Evolutionary conservation across 2,113 vertebrate genomes (phyloP).

Genomic region (Patagioenas fasciata): DNA sequence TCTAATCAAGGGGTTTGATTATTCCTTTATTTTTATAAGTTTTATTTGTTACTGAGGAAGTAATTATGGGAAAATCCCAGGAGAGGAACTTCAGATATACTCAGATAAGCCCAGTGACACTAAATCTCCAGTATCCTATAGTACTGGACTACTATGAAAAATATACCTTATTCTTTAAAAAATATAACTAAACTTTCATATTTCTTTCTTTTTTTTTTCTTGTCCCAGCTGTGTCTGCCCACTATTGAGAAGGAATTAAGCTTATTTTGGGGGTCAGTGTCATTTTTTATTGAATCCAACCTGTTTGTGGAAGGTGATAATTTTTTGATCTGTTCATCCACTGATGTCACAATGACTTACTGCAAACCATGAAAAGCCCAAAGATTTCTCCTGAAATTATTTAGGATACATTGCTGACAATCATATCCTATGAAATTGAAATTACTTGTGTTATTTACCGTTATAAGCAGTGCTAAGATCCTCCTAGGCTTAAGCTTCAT

Average conservation of each 20-base stretch:
- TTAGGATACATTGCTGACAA: not conserved
- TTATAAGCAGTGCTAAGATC: not conserved
- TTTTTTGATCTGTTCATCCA: not conserved
- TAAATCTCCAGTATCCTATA: not conserved
- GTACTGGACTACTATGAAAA: not conserved
- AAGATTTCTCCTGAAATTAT: not conserved
- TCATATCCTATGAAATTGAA: not conserved
- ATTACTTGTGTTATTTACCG: not conserved
- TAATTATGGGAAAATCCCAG: not conserved
- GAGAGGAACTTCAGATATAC: not conserved
- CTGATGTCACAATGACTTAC: not conserved
- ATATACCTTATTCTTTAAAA: not conserved
- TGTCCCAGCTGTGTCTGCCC: not conserved
- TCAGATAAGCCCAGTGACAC: not conserved
- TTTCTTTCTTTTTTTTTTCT: not conserved
- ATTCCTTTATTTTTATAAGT: not conserved
- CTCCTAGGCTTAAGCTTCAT: not conserved
- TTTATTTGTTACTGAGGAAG: not conserved
- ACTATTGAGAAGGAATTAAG: not conserved
- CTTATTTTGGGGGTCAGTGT: not conserved
- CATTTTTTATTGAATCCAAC: not conserved
- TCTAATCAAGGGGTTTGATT: not conserved
- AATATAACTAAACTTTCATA: not conserved
- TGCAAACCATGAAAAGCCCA: not conserved
- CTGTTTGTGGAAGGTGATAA: not conserved